Evolutionary conservation across 2,797 vertebrate genomes (phyloP).

Genomic region (Pantherophis vulpinus): DNA sequence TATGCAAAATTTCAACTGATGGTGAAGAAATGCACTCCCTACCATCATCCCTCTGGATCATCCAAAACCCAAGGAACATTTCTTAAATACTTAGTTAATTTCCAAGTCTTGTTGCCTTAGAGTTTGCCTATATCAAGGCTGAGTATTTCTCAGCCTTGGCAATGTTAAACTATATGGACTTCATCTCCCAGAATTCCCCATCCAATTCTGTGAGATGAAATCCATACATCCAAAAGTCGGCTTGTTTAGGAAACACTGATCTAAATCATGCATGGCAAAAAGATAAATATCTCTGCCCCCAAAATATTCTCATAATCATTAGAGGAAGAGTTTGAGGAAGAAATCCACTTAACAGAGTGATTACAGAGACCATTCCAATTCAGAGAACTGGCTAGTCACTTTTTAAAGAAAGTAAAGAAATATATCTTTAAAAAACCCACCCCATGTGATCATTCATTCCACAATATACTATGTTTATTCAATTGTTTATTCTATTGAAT

Average conservation of each 20-base stretch:
- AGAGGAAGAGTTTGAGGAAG: neutral
- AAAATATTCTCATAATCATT: neutral
- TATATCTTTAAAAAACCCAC: neutral
- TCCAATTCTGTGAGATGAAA: neutral
- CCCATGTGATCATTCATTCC: neutral
- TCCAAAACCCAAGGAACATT: neutral
- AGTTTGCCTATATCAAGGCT: neutral
- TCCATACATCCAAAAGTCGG: neutral
- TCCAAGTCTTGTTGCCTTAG: neutral
- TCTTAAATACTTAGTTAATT: neutral
- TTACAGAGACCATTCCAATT: neutral
- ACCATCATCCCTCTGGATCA: neutral
- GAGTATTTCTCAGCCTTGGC: neutral
- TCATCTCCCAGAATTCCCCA: neutral
- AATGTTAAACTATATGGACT: neutral
- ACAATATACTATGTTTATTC: neutral
- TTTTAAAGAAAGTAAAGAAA: neutral
- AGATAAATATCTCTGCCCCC: neutral
- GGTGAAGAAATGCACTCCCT: neutral
- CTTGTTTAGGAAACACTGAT: neutral
- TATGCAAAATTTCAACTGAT: neutral
- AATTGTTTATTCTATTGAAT: neutral
- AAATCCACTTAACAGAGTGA: neutral
- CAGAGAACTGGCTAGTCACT: neutral
- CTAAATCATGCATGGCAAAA: neutral